Conservation (phyloP, 2,113 vertebrate genomes). For the Helogale parvula region DNA sequence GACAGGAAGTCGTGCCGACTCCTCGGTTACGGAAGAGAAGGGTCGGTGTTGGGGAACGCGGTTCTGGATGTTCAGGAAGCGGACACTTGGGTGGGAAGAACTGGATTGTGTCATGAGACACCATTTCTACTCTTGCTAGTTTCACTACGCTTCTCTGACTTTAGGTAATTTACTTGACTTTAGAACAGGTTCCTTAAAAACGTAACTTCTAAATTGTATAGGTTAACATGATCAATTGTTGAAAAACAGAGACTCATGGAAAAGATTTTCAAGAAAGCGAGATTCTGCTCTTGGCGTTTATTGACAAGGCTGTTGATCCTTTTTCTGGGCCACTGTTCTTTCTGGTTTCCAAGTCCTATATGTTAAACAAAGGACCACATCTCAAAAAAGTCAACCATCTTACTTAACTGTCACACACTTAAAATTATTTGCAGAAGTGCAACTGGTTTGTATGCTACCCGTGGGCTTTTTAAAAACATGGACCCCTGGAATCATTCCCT, state of each 20-base stretch:
- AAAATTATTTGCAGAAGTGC: background rate
- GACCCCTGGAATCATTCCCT: background rate
- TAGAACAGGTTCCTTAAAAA: background rate
- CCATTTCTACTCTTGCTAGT: background rate
- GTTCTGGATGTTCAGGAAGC: background rate
- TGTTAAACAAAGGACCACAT: background rate
- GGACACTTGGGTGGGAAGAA: background rate
- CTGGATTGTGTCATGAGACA: background rate
- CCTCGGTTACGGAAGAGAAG: background rate
- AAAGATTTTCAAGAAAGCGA: constrained; percentile 29
- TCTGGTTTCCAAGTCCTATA: background rate
- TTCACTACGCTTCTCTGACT: background rate
- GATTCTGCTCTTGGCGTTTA: constrained; percentile 4
- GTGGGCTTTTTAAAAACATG: background rate
- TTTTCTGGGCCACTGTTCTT: background rate
- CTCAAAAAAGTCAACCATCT: background rate
- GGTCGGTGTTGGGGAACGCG: background rate
- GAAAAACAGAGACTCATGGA: background rate
- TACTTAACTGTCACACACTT: background rate
- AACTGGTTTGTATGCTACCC: background rate
- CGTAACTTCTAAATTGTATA: background rate
- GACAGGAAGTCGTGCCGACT: background rate
- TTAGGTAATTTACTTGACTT: background rate
- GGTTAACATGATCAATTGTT: background rate
- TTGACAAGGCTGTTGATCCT: background rate